Base-by-base conservation (phyloP, 2,888 invertebrate genomes). In the Tenthredo scrophulariae region DNA sequence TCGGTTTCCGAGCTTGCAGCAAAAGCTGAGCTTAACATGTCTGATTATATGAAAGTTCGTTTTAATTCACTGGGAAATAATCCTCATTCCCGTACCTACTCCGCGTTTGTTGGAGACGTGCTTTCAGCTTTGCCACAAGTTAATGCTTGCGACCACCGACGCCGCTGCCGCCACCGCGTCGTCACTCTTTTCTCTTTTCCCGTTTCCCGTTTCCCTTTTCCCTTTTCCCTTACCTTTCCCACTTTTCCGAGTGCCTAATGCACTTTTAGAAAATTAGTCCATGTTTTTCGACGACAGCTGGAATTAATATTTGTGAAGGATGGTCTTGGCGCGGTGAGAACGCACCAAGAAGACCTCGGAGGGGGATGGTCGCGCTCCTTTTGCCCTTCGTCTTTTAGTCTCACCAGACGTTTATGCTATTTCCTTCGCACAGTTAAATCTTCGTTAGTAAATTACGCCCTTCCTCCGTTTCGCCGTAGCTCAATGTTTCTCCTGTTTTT, bases 211-310 rank as follows among this genome's bases (percentile, higher is more conserved):
- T 46, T 33, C 15, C 5, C 5, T 37, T 40, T 10, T 62, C 33
- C 26, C 26, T 65, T 18, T 26, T 33, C 37, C 40, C 50, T 37
- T 26, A 6, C n/a, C 54, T n/a, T 26, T 26, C 67, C 5, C 40
- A 37, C 22, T 74, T 46, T 6, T n/a, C 1, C 58, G 65, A 62
- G 37, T 54, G 54, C 85, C 88, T 90, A 90, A 90, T 91, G 90
- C 89, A 90, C 90, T 91, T 90, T 89, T 89, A 87, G 89, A 88
- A 90, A 90, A 91, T 91, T 91, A 90, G 89, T 89, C 88, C 89
- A 90, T 91, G 90, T 89, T 89, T 91, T 90, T 90, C 6, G 29
- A 83, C 29, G 83, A 83, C 83, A 83, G 83, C 29, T 83, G 67
- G 67, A 83, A 83, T 83, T 83, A 83, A 83, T 83, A 83, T 83